phyloP scores from a whole-genome alignment of 2,113 vertebrate species.

The Channa argus region DNA sequence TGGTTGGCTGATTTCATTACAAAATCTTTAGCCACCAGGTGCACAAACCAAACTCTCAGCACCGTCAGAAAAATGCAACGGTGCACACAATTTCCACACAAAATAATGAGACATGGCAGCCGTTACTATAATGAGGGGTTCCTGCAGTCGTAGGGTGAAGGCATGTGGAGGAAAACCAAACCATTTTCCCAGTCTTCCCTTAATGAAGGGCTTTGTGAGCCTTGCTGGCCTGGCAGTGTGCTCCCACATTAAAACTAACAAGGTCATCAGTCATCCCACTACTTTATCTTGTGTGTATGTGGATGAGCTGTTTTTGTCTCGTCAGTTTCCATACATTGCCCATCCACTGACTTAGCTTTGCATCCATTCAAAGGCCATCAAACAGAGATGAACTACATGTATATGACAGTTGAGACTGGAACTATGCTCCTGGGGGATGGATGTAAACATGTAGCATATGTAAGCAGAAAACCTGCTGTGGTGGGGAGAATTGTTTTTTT shows the following conservation, averaged over 20 bases:
- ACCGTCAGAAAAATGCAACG: slow-evolving; percentile 10
- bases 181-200: not conserved
- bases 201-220: slow-evolving; percentile 30
- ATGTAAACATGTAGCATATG: too few species aligned
- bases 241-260: slow-evolving; percentile 19
- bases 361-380: not conserved
- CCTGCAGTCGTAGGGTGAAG: not conserved
- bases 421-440: too few species aligned
- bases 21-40: not conserved
- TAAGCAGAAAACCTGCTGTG: too few species aligned
- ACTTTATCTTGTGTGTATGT: not conserved
- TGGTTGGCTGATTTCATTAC: not conserved
- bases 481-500: too few species aligned
- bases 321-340: not conserved
- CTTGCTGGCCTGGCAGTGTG: not conserved
- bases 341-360: not conserved
- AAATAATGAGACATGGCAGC: slow-evolving; percentile 30
- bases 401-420: too few species aligned
- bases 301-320: not conserved
- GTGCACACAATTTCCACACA: not conserved
- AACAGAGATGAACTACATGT: too few species aligned
- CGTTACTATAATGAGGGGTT: slow-evolving; percentile 32
- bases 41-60: not conserved
- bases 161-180: not conserved
- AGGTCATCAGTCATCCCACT: not conserved